These are phyloP conservation scores for Eurypyga helias DNA, from an alignment of 2,113 vertebrate species.

Conservation along the genomic window DNA sequence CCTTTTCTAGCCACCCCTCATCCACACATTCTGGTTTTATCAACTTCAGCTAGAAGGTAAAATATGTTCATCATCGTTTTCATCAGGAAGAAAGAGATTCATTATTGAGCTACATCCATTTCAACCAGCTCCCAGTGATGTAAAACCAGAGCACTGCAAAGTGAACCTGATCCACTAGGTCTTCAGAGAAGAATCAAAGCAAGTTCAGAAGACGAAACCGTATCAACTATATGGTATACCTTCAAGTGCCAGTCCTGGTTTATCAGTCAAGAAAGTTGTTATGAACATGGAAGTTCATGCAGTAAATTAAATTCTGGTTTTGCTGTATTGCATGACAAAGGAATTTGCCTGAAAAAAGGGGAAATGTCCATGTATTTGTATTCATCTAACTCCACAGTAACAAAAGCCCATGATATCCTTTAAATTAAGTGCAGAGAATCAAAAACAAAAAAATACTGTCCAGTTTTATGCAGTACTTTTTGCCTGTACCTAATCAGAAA, in stretches of 20 bases:
- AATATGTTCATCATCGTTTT: neutral
- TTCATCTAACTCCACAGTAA: neutral
- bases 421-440: neutral
- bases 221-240: neutral
- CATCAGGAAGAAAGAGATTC: neutral
- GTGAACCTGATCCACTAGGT: neutral
- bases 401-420: neutral
- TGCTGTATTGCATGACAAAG: neutral
- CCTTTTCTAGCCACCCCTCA: slow-evolving; percentile 37
- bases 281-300: neutral
- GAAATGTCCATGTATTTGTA: neutral
- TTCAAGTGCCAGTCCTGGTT: neutral
- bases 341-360: neutral
- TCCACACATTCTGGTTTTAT: slow-evolving; percentile 55
- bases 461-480: neutral
- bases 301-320: neutral
- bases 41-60: slow-evolving; percentile 64
- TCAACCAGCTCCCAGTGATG: neutral
- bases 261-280: neutral
- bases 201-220: neutral
- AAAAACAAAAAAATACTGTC: neutral
- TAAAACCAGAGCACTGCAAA: neutral
- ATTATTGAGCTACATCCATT: neutral
- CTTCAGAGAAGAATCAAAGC: neutral
- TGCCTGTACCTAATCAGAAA: neutral